A percentile compares a stretch with the other conserved stretches of the same genome.
Conservation (phyloP, 2,113 vertebrate species). For the Thunnus thynnus region DNA sequence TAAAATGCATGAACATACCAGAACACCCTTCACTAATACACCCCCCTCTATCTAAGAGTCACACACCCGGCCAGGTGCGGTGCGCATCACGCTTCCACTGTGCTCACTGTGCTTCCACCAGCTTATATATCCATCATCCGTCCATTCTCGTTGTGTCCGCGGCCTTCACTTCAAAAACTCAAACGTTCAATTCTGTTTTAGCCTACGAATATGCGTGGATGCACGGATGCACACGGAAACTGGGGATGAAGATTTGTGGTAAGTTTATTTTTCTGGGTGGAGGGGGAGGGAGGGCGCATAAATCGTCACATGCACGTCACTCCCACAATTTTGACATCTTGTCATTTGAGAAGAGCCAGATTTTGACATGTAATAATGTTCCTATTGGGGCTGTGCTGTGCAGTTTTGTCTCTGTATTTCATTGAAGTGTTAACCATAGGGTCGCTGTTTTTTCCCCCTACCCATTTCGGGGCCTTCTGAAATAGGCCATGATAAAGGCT, state of each 20-base stretch:
- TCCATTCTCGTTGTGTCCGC: constrained; percentile 50
- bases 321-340: neutral
- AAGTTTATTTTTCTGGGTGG: constrained; percentile 77
- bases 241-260: constrained; percentile 99
- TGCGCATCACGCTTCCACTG: constrained; percentile 43
- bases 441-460: neutral
- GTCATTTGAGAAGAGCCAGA: neutral
- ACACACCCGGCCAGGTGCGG: constrained; percentile 65
- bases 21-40: neutral
- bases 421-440: neutral
- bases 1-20: neutral
- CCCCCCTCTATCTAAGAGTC: neutral
- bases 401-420: neutral
- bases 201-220: constrained; percentile 95
- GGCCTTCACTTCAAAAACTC: constrained; percentile 58
- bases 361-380: neutral
- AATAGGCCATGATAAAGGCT: constrained; percentile 44
- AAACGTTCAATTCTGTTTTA: constrained; percentile 86
- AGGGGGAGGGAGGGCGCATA: neutral
- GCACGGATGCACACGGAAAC: constrained; percentile 97
- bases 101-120: constrained; percentile 47
- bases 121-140: constrained; percentile 48
- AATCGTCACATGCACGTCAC: neutral
- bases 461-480: constrained; percentile 20
- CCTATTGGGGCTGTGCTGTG: neutral